Evolutionary conservation across 1,140 invertebrate species (phyloP).

Genomic region (Chrysopa pallens): DNA sequence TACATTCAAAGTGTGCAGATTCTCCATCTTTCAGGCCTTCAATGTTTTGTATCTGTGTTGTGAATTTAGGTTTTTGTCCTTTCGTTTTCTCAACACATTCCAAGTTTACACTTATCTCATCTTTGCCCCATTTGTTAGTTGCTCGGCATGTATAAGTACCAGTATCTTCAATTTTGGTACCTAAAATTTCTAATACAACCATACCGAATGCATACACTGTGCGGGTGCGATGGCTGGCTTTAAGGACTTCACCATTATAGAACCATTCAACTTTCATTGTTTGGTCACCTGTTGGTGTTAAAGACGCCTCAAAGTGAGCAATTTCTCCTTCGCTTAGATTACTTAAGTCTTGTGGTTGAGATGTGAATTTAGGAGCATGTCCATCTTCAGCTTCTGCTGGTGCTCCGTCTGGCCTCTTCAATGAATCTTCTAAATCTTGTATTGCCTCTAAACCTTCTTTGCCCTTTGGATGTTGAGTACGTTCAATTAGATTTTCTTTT

Average conservation of each 20-base stretch:
- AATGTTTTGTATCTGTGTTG: conserved; percentile 68
- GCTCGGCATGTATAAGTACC: conserved; percentile 74
- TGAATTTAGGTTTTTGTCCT: conserved; percentile 75
- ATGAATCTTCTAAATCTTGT: conserved; percentile 73
- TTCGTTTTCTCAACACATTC: conserved; percentile 70
- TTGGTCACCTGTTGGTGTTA: conserved; percentile 86
- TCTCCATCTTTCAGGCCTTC: conserved; percentile 79
- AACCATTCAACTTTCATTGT: conserved; percentile 97
- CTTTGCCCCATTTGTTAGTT: conserved; percentile 73
- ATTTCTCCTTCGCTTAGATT: conserved; percentile 79
- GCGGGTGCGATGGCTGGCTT: conserved; percentile 73
- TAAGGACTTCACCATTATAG: conserved; percentile 76
- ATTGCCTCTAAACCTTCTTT: conserved; percentile 79
- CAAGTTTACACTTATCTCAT: conserved; percentile 67
- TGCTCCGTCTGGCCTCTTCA: conserved; percentile 47
- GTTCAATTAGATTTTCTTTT: conserved; percentile 69
- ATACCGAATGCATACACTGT: conserved; percentile 90
- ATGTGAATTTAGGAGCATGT: conserved; percentile 72
- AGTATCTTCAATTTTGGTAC: conserved; percentile 73
- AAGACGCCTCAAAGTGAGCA: conserved; percentile 84
- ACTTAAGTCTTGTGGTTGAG: conserved; percentile 61
- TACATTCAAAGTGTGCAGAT: conserved; percentile 85
- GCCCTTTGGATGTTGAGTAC: conserved; percentile 84
- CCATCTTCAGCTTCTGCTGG: conserved; percentile 54
- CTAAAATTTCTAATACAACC: conserved; percentile 85